These are phyloP conservation scores for Sphaerophoria taeniata DNA, from an alignment of 2,888 invertebrate species.

Conservation along the genomic window DNA sequence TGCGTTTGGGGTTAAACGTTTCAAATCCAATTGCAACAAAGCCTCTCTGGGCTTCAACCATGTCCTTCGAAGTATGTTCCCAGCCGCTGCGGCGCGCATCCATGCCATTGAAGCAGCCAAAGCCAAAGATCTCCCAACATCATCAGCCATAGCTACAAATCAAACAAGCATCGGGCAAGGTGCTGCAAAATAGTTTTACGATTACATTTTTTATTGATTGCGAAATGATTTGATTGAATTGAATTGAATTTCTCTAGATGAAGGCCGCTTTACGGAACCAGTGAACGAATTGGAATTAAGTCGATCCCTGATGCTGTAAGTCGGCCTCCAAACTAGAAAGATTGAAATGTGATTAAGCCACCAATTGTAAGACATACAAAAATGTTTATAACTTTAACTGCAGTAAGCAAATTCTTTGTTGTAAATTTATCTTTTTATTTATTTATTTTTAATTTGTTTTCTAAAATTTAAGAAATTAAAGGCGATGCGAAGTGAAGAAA, in stretches of 20 bases:
- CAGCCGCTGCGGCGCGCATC: slow-evolving; percentile 82
- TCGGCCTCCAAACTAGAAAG: too few species aligned
- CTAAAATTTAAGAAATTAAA: too few species aligned
- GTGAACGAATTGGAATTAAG: too few species aligned
- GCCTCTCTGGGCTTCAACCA: slow-evolving; percentile 93
- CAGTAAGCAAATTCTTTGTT: slow-evolving; percentile 47
- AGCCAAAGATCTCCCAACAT: slow-evolving; percentile 38
- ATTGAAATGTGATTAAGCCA: too few species aligned
- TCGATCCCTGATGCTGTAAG: too few species aligned
- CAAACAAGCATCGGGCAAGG: slow-evolving; percentile 77
- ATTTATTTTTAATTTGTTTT: too few species aligned
- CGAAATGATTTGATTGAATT: slow-evolving; percentile 13
- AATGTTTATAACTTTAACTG: neutral
- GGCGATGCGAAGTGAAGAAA: too few species aligned
- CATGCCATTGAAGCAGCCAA: slow-evolving; percentile 44
- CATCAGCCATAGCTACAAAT: slow-evolving; percentile 64
- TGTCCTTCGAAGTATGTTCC: slow-evolving; percentile 90
- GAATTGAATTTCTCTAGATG: too few species aligned
- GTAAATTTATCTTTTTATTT: slow-evolving; percentile 33
- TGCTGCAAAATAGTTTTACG: slow-evolving; percentile 45
- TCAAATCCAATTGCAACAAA: slow-evolving; percentile 92
- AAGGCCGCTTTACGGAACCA: too few species aligned
- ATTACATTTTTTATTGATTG: neutral
- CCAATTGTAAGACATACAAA: neutral
- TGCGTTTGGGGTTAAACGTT: slow-evolving; percentile 94